A percentile compares a stretch with the other conserved stretches of the same genome.
phyloP scores from a whole-genome alignment of 2,113 vertebrate species.

The Spea multiplicata region DNA sequence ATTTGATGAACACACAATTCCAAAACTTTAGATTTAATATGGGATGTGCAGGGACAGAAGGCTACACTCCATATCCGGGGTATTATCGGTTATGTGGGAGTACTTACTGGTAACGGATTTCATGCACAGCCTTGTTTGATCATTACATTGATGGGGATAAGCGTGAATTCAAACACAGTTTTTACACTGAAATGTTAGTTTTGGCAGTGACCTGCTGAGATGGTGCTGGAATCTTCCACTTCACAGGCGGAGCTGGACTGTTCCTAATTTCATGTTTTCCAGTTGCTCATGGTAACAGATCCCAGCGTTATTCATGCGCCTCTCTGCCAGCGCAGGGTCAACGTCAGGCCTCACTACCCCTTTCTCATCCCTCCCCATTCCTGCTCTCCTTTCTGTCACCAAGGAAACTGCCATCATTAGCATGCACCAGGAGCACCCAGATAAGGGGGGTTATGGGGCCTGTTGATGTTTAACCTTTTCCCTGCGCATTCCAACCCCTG shows the following conservation, averaged over 20 bases:
- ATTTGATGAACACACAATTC: too few species aligned
- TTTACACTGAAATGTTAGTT: neutral
- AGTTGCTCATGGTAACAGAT: conserved; percentile 34
- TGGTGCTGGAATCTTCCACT: conserved; percentile 1
- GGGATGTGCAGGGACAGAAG: too few species aligned
- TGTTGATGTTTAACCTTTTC: conserved; percentile 10
- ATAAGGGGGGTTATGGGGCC: conserved; percentile 13
- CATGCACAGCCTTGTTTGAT: too few species aligned
- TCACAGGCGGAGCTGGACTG: neutral
- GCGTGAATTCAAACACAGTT: too few species aligned
- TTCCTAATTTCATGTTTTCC: conserved; percentile 7
- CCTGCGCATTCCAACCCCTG: neutral
- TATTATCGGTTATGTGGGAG: too few species aligned
- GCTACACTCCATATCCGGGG: too few species aligned
- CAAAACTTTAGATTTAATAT: too few species aligned
- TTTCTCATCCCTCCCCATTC: conserved; percentile 7
- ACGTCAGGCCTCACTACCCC: conserved; percentile 43
- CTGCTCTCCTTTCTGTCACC: conserved; percentile 32
- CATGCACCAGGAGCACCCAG: conserved; percentile 40
- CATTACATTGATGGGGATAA: too few species aligned
- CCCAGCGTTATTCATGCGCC: conserved; percentile 5
- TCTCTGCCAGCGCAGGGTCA: conserved; percentile 27
- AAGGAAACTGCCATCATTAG: conserved; percentile 44
- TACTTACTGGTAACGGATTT: too few species aligned
- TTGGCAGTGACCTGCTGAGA: neutral